Percentiles rank a stretch among this genome's conserved stretches.
These are phyloP conservation scores for Gobio occitaniae DNA, from an alignment of 2,797 vertebrate genomes.

Conservation along the genomic window DNA sequence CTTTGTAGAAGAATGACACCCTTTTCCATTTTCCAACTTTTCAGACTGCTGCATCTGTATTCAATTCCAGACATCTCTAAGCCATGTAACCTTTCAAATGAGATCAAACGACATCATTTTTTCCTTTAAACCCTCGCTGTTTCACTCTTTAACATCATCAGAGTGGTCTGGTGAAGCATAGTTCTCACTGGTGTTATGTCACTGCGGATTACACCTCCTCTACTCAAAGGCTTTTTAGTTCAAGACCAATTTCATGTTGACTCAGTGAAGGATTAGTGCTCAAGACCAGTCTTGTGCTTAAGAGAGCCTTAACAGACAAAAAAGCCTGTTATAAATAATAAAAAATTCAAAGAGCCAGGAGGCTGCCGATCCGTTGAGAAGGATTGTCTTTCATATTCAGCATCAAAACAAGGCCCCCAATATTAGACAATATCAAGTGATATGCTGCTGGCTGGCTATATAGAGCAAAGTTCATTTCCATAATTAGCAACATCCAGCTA, in stretches of 20 bases:
- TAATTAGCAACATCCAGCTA: conserved; percentile 5
- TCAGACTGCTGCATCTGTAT: neutral
- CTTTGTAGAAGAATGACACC: neutral
- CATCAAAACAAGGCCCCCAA: neutral
- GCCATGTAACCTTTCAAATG: neutral
- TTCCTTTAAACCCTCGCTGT: neutral
- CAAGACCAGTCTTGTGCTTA: neutral
- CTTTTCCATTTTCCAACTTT: neutral
- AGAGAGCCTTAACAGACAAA: neutral
- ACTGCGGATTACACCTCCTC: conserved; percentile 17
- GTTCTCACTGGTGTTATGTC: conserved; percentile 12
- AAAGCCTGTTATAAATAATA: neutral
- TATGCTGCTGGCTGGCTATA: neutral
- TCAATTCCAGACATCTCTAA: neutral
- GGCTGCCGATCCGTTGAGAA: neutral
- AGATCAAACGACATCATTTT: neutral
- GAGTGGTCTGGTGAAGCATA: conserved; percentile 4
- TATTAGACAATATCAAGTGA: neutral
- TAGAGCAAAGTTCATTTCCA: conserved; percentile 9
- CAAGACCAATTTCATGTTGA: conserved; percentile 17
- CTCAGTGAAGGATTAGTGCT: conserved; percentile 3
- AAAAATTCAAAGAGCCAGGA: neutral
- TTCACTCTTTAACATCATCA: neutral
- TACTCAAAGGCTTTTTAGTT: conserved; percentile 27
- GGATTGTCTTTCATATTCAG: neutral